Conservation (phyloP, 2,113 vertebrate genomes). For the Rhipidura dahli region DNA sequence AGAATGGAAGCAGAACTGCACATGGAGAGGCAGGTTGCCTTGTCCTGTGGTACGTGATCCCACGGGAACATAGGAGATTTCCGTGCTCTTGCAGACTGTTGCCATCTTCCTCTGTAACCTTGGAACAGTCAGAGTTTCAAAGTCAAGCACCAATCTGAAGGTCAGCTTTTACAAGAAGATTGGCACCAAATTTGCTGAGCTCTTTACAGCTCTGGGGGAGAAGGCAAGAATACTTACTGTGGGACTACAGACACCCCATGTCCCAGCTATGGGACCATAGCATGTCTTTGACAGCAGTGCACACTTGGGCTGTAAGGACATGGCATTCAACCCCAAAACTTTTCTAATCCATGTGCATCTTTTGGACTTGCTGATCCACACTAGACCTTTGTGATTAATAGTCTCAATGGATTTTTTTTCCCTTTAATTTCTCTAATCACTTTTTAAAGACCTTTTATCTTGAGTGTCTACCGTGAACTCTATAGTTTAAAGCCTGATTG, state of each 20-base stretch:
- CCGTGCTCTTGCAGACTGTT: not conserved
- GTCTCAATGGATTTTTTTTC: not conserved
- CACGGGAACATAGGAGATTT: not conserved
- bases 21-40: not conserved
- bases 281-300: not conserved
- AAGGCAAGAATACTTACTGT: not conserved
- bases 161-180: not conserved
- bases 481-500: not conserved
- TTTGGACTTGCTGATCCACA: not conserved
- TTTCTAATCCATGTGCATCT: not conserved
- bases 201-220: not conserved
- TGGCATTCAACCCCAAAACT: not conserved
- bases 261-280: not conserved
- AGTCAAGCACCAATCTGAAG: not conserved
- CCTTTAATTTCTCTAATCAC: not conserved
- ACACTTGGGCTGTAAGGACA: not conserved
- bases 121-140: not conserved
- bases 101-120: not conserved
- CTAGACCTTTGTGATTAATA: not conserved
- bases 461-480: not conserved
- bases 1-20: slow-evolving; percentile 6
- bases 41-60: not conserved
- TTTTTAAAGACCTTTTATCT: not conserved
- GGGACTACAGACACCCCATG: too few relatives aligned
- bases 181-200: not conserved